Conservation (phyloP, 1,140 invertebrate species). For the Reticulitermes speratus region DNA sequence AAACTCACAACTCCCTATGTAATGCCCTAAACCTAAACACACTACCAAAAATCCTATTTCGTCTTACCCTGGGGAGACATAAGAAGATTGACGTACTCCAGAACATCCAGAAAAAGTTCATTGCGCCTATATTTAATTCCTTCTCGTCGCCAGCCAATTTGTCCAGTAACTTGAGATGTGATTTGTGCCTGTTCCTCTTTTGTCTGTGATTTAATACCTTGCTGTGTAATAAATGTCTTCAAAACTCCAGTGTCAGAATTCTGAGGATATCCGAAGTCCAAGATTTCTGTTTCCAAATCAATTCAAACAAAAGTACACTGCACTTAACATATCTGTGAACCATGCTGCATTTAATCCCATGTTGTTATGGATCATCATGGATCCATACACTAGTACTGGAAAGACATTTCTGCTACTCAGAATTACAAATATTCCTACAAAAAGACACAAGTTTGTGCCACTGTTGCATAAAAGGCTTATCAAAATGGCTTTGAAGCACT, state of each 20-base stretch:
- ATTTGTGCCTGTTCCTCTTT: conserved; percentile 99
- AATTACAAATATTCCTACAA: no score
- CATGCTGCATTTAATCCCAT: neutral
- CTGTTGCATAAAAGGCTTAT: no score
- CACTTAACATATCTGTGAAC: neutral
- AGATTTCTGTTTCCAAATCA: conserved; percentile 75
- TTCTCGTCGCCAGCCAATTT: conserved; percentile 99
- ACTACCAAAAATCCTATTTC: no score
- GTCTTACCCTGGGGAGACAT: conserved; percentile 96
- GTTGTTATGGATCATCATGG: neutral
- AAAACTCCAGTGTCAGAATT: conserved; percentile 99
- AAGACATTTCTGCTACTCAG: no score
- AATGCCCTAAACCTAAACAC: no score
- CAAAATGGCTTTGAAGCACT: no score
- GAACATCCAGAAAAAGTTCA: conserved; percentile 97
- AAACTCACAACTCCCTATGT: no score
- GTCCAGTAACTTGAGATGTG: conserved; percentile 98
- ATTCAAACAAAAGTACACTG: conserved; percentile 20
- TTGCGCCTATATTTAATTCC: conserved; percentile 99
- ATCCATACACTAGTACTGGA: neutral
- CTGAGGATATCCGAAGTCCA: conserved; percentile 99
- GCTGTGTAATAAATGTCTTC: conserved; percentile 99
- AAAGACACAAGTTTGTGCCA: no score
- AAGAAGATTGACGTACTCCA: conserved; percentile 98
- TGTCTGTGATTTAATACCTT: conserved; percentile 97